Conservation (phyloP, 2,113 vertebrate species). For the Phylloscopus trochilus region DNA sequence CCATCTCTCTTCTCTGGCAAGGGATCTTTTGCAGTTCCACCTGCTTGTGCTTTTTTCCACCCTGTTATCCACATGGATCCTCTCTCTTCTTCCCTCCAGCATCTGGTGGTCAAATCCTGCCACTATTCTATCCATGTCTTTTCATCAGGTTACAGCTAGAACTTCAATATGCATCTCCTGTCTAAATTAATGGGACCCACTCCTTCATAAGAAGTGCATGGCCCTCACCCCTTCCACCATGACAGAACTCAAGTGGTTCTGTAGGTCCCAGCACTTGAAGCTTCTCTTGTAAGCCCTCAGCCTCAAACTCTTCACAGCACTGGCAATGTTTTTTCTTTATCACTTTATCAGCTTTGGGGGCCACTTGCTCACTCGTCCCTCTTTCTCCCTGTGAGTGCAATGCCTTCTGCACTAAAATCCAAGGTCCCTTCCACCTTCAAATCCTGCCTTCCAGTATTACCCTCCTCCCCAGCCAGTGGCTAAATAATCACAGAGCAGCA, state of each 20-base stretch:
- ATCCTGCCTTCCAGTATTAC: neutral
- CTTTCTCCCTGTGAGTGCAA: neutral
- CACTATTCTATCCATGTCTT: neutral
- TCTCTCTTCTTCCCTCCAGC: neutral
- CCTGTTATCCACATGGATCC: neutral
- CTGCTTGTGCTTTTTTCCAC: neutral
- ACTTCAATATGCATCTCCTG: neutral
- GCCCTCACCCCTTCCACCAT: neutral
- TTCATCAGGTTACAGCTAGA: neutral
- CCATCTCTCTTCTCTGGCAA: neutral
- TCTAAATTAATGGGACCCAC: neutral
- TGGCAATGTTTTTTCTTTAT: neutral
- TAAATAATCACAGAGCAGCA: neutral
- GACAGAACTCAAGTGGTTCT: neutral
- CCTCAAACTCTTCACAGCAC: neutral
- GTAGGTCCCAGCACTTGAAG: neutral
- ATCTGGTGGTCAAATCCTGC: neutral
- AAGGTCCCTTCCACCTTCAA: neutral
- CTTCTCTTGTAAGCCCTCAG: neutral
- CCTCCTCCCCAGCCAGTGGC: neutral
- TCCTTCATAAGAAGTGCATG: neutral
- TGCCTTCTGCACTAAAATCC: neutral
- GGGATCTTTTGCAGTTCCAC: neutral
- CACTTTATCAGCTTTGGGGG: neutral
- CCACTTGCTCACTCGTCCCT: neutral